These are phyloP conservation scores for Hydraecia micacea DNA, from an alignment of 2,888 invertebrate genomes.

Conservation along the genomic window DNA sequence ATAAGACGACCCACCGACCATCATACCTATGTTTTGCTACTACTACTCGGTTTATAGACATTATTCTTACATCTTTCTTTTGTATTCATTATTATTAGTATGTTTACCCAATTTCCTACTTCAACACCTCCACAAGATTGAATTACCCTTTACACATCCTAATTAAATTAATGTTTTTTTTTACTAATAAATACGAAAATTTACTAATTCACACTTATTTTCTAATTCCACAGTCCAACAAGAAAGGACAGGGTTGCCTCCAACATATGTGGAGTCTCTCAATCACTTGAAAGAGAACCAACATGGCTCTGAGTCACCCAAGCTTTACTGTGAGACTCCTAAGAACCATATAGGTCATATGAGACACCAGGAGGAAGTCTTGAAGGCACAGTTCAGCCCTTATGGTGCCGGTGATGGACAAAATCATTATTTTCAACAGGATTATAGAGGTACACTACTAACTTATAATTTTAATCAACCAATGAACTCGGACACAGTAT, in stretches of 20 bases:
- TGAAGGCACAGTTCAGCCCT: conserved; percentile 80
- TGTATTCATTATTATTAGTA: not conserved
- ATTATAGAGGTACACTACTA: conserved; percentile 79
- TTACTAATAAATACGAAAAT: not conserved
- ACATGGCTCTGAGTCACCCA: conserved; percentile 80
- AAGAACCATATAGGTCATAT: conserved; percentile 78
- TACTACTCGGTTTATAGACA: not conserved
- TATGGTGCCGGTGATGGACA: conserved; percentile 88
- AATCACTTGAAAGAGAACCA: conserved; percentile 83
- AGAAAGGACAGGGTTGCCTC: conserved; percentile 79
- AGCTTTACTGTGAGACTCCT: conserved; percentile 82
- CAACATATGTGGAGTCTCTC: conserved; percentile 85
- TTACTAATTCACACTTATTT: not conserved
- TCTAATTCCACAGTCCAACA: conserved; percentile 71
- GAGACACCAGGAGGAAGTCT: conserved; percentile 78
- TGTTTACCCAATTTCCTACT: not conserved
- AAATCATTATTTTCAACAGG: conserved; percentile 83
- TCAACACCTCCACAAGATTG: not conserved
- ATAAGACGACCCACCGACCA: no score
- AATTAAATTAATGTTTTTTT: not conserved
- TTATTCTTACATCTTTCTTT: not conserved
- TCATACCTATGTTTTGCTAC: not conserved
- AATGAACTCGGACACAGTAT: no score
- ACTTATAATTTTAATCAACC: not conserved
- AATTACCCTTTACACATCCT: not conserved